phyloP scores from a whole-genome alignment of 2,797 vertebrate genomes.

The Myiotriccus ornatus region DNA sequence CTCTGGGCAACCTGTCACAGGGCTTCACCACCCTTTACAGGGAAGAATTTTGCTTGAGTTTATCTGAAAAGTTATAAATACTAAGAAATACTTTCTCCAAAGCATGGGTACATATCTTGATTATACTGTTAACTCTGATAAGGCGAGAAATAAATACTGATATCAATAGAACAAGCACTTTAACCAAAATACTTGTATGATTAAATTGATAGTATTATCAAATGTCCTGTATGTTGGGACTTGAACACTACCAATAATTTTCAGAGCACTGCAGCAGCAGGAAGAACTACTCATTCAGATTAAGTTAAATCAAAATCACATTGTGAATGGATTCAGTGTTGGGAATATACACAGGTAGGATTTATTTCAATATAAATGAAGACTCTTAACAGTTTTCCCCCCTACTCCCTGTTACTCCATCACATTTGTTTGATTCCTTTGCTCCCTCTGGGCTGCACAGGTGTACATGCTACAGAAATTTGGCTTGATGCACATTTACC shows the following conservation, averaged over 20 bases:
- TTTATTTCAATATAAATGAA: background rate
- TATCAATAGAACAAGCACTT: background rate
- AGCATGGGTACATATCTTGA: background rate
- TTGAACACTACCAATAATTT: background rate
- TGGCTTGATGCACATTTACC: background rate
- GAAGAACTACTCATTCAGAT: background rate
- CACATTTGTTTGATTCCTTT: background rate
- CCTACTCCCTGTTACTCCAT: background rate
- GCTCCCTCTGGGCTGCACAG: background rate
- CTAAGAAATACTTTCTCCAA: background rate
- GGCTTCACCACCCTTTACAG: background rate
- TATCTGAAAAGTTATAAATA: background rate
- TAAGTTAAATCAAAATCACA: background rate
- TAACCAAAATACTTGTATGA: background rate
- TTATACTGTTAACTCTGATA: background rate
- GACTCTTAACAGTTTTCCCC: background rate
- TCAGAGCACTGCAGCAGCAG: background rate
- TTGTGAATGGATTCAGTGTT: background rate
- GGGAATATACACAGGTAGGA: background rate
- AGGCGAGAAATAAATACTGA: background rate
- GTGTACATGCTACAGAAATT: background rate
- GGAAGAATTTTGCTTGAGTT: background rate
- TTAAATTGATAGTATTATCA: background rate
- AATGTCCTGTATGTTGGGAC: background rate
- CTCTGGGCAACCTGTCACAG: background rate